Conservation (phyloP, 2,113 vertebrate genomes). For the human (Homo sapiens) region DNA sequence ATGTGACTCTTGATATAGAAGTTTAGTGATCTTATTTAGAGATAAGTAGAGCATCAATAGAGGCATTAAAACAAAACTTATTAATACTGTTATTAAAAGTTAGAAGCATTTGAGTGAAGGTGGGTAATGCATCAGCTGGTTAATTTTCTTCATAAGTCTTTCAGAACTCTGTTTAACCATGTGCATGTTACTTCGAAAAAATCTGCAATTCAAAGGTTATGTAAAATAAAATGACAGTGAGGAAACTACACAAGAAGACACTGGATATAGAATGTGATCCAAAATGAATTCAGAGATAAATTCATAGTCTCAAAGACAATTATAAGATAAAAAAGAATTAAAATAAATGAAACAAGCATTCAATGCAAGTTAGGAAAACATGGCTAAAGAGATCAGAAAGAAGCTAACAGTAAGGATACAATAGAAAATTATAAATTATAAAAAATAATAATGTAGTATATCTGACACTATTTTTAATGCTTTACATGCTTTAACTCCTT, state of each 20-base stretch:
- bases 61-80: not conserved
- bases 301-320: not conserved
- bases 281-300: slow-evolving; percentile 1
- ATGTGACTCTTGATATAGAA: not conserved
- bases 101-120: not conserved
- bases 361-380: not conserved
- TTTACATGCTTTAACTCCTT: not conserved
- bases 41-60: not conserved
- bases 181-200: not conserved
- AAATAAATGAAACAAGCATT: not conserved
- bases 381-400: not conserved
- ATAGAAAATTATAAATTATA: not conserved
- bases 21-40: not conserved
- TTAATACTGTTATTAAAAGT: not conserved
- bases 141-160: not conserved
- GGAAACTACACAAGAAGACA: not conserved
- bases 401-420: not conserved
- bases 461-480: not conserved
- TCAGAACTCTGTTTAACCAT: not conserved
- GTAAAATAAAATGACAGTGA: not conserved
- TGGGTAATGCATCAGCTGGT: not conserved
- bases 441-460: not conserved
- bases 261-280: not conserved
- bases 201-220: not conserved
- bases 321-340: not conserved